Conservation (phyloP, 2,113 vertebrate genomes). For the Entosphenus tridentatus region DNA sequence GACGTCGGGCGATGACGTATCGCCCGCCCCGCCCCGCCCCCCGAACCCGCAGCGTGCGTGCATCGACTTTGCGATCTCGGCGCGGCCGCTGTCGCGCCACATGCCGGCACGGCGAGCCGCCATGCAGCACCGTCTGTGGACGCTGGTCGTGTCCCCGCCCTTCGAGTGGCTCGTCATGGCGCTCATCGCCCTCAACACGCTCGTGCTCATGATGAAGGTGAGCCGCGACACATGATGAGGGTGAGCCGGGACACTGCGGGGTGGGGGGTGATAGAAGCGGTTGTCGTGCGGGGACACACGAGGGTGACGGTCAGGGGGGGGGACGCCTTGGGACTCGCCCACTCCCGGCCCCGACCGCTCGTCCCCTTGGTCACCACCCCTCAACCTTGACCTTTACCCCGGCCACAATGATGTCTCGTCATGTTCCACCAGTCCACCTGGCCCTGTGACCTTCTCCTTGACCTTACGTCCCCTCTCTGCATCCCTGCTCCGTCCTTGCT, state of each 20-base stretch:
- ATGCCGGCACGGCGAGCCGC: constrained; percentile 79
- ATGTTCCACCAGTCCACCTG: neutral
- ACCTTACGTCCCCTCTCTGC: neutral
- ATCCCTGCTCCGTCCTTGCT: neutral
- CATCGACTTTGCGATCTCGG: constrained; percentile 86
- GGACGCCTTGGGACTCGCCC: too few relatives aligned
- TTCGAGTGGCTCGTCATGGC: constrained; percentile 97
- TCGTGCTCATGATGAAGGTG: constrained; percentile 98
- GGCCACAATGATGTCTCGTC: neutral
- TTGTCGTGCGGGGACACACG: too few relatives aligned
- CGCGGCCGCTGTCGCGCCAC: constrained; percentile 75
- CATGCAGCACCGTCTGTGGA: constrained; percentile 91
- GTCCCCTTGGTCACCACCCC: neutral
- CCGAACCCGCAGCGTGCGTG: constrained; percentile 51
- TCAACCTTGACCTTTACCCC: constrained; percentile 7
- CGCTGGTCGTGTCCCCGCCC: constrained; percentile 75
- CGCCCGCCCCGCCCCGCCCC: neutral
- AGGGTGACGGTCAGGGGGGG: too few relatives aligned
- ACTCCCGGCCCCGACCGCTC: too few relatives aligned
- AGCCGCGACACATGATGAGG: neutral
- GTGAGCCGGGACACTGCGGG: too few relatives aligned
- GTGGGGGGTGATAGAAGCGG: neutral
- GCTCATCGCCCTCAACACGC: constrained; percentile 90
- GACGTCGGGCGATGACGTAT: too few relatives aligned
- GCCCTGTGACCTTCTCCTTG: too few relatives aligned